These are phyloP conservation scores for Pinna nobilis DNA, from an alignment of 1,140 invertebrate genomes.

Conservation along the genomic window DNA sequence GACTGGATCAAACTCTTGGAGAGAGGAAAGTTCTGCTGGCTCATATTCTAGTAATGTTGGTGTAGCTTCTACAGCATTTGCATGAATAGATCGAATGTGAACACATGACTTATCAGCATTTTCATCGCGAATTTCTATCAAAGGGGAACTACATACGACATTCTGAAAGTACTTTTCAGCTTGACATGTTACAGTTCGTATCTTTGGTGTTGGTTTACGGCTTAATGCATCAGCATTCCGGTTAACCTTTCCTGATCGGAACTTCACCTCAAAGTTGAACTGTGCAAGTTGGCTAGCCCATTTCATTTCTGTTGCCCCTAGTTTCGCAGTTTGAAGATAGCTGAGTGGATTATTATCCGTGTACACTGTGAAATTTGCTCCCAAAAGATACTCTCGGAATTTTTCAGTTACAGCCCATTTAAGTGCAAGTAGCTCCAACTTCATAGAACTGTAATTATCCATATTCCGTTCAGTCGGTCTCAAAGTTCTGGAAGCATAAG, in stretches of 20 bases:
- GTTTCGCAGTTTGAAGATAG: conserved; percentile 38
- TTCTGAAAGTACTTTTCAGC: neutral
- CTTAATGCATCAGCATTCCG: conserved; percentile 30
- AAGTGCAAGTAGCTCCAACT: conserved; percentile 31
- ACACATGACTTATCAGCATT: neutral
- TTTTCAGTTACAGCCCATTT: too few species aligned
- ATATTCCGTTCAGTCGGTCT: conserved; percentile 27
- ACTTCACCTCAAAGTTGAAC: conserved; percentile 9
- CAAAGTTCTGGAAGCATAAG: neutral
- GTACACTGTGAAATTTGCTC: conserved; percentile 28
- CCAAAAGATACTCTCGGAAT: conserved; percentile 36
- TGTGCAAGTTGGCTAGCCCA: conserved; percentile 32
- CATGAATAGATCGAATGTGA: neutral
- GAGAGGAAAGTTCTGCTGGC: neutral
- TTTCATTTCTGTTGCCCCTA: conserved; percentile 33
- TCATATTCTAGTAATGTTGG: conserved; percentile 21
- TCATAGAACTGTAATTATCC: conserved; percentile 35
- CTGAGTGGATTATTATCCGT: conserved; percentile 43
- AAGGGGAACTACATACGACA: neutral
- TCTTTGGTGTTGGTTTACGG: conserved; percentile 4
- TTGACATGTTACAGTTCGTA: neutral
- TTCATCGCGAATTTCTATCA: neutral
- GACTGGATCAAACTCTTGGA: neutral
- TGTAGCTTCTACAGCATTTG: neutral
- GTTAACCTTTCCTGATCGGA: conserved; percentile 20